phyloP scores from a whole-genome alignment of 2,888 invertebrate species.

The Ochropleura leucogaster region DNA sequence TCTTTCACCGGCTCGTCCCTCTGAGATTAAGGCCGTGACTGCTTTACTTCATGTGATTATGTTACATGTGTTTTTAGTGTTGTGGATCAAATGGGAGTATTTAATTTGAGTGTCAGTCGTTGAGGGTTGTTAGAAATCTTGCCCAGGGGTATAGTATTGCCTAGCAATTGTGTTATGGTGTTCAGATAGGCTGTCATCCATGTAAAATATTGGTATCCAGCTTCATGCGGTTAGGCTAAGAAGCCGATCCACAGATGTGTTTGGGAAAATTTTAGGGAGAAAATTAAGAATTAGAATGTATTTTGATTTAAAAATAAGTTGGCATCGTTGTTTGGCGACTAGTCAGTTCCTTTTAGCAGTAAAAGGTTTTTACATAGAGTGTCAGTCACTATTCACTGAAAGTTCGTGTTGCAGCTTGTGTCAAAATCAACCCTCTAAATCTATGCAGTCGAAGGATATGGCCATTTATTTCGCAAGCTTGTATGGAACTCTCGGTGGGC shows the following conservation, averaged over 20 bases:
- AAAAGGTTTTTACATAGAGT: conserved; percentile 9
- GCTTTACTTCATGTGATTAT: conserved; percentile 61
- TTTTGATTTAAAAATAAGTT: neutral
- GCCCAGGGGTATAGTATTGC: neutral
- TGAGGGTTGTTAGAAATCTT: neutral
- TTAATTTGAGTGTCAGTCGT: neutral
- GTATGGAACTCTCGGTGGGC: no score
- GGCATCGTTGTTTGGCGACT: neutral
- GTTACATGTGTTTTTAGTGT: conserved; percentile 22
- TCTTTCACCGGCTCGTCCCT: conserved; percentile 64
- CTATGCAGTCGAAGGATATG: no score
- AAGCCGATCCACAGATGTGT: neutral
- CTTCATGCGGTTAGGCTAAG: neutral
- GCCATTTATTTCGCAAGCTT: no score
- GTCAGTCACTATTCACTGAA: neutral
- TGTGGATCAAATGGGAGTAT: conserved; percentile 20
- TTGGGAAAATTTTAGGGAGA: neutral
- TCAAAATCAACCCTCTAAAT: no score
- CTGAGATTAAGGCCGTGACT: conserved; percentile 69
- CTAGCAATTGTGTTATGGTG: neutral
- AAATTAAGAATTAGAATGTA: neutral
- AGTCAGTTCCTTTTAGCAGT: conserved; percentile 10
- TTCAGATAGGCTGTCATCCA: neutral
- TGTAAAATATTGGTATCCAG: neutral
- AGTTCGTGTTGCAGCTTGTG: neutral